Evolutionary conservation across 1,140 invertebrate species (phyloP).

Genomic region (Aporrectodea caliginosa): DNA sequence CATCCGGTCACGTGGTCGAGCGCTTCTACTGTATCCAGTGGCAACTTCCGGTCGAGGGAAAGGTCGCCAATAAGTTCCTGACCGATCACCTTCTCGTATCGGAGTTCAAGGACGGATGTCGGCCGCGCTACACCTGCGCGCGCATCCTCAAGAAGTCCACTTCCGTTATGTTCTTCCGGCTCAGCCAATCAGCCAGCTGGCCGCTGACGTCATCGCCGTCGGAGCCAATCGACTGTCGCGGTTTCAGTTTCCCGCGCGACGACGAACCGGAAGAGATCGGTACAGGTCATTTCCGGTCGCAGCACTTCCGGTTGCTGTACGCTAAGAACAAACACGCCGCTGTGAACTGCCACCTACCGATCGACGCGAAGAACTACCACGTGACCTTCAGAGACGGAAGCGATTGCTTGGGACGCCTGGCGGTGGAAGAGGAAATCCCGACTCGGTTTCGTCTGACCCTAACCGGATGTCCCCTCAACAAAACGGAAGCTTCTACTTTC

Average conservation of each 20-base stretch:
- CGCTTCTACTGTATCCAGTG: conserved; percentile 22
- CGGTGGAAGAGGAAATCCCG: neutral
- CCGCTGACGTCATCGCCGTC: neutral
- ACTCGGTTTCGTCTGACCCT: neutral
- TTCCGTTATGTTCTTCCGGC: conserved; percentile 15
- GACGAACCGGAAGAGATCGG: conserved; percentile 8
- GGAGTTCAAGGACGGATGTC: conserved; percentile 25
- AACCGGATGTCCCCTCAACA: neutral
- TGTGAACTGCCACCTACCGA: conserved; percentile 10
- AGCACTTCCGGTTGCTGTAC: conserved; percentile 10
- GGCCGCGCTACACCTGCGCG: conserved; percentile 29
- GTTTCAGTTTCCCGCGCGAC: neutral
- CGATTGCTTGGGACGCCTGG: neutral
- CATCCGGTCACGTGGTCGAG: neutral
- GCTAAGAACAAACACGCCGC: neutral
- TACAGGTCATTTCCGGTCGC: conserved; percentile 2
- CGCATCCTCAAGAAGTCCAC: conserved; percentile 9
- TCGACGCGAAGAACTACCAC: conserved; percentile 7
- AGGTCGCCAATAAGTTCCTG: neutral
- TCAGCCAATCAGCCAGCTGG: conserved; percentile 20
- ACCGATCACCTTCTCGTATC: conserved; percentile 19
- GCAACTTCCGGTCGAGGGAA: neutral
- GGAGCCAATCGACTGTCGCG: conserved; percentile 15
- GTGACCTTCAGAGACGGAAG: conserved; percentile 18
- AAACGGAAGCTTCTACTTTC: neutral